Base-by-base conservation (phyloP, 2,113 vertebrate species). In the Plotosus lineatus region DNA sequence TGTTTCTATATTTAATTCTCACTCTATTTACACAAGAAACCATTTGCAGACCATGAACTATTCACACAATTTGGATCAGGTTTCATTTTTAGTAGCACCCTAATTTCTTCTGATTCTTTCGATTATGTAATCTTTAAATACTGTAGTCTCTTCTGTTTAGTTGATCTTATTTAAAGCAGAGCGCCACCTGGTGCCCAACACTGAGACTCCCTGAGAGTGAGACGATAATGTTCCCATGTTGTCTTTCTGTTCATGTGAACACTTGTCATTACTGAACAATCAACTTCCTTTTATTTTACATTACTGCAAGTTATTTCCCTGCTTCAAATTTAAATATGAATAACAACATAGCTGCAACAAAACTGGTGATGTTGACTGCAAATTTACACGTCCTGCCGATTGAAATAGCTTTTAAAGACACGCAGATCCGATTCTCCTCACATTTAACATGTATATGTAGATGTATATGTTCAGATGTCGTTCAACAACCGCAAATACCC, bases 181-280 rank as follows among this genome's bases (percentile, higher is more conserved):
- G 80, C 38, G 44, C 84, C 84, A 79, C 72, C 80, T 71, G 21
- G 50, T 69, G 80, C 17, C 26, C 46, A 33, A 68, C 4, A 6
- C 7, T 7, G 50, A 36, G 31, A 28, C 19, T 56, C 31, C 50
- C 23, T 28, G 74, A 51, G 23, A 6, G 11, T 55, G 19, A 28
- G 46, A 51, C 17, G 36, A 21, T 33, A 31, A 33, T 1, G 44
- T 33, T 50, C 6, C 26, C 17, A 71, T 51, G 46, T 55, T 51
- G 23, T 19, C 7, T 60, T 31, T 9, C n/a, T 58, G 26, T 40
- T 60, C 10, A 48, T 21, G 14, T 33, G 38, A 58, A 71, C 3
- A 26, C 26, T 71, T 71, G 8, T 71, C 44, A 19, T 14, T 71
- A 4, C 46, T 31, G 10, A 51, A 50, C 40, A 68, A 4, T 68